Conservation (phyloP, 2,113 vertebrate genomes). For the Etheostoma spectabile region DNA sequence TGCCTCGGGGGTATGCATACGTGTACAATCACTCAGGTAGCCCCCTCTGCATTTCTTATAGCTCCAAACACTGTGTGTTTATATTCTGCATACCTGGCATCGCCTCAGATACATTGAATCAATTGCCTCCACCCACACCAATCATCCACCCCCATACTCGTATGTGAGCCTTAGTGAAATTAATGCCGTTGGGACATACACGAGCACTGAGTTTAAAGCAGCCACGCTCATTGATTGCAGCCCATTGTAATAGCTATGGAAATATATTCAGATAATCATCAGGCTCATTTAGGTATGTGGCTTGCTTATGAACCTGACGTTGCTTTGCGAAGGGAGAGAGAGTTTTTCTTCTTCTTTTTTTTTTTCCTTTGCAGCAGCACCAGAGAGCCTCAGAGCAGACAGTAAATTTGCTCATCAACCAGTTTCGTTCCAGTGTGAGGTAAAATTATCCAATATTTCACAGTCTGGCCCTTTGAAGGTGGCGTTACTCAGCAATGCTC, state of each 20-base stretch:
- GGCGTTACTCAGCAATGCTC: conserved; percentile 56
- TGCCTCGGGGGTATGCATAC: conserved; percentile 34
- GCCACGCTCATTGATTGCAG: conserved; percentile 67
- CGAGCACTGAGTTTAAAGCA: conserved; percentile 48
- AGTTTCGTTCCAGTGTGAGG: conserved; percentile 73
- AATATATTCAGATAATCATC: conserved; percentile 77
- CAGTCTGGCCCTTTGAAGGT: conserved; percentile 72
- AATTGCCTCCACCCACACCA: conserved; percentile 70
- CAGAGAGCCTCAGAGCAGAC: conserved; percentile 55
- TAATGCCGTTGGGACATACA: conserved; percentile 66
- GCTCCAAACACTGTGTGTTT: conserved; percentile 43
- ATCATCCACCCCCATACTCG: conserved; percentile 64
- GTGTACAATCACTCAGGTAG: conserved; percentile 49
- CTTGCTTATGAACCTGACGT: conserved; percentile 41
- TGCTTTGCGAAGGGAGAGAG: conserved; percentile 35
- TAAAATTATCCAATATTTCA: conserved; percentile 76
- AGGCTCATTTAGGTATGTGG: conserved; percentile 61
- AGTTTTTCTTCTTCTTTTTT: conserved; percentile 3
- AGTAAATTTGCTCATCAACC: conserved; percentile 77
- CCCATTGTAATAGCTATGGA: conserved; percentile 66
- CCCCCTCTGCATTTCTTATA: conserved; percentile 24
- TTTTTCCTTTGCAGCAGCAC: neutral
- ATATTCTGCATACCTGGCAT: conserved; percentile 48
- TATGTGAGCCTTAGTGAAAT: conserved; percentile 59
- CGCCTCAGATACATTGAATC: conserved; percentile 70